A percentile compares a stretch with the other conserved stretches of the same genome.
Conservation (phyloP, 2,888 invertebrate genomes). For the Rotaria sp. region DNA sequence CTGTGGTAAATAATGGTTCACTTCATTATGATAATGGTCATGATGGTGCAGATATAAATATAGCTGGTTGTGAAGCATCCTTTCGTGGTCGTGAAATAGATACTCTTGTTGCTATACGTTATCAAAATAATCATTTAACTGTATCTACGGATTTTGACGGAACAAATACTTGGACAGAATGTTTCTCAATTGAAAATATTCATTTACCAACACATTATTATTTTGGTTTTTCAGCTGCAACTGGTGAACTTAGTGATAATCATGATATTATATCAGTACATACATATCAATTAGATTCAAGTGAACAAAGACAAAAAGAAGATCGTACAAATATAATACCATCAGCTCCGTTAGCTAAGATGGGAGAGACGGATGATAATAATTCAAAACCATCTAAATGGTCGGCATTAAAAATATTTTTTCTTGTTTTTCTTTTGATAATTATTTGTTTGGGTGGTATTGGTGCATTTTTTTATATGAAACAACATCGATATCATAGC, state of each 20-base stretch:
- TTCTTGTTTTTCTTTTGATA: not conserved
- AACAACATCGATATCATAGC: not conserved
- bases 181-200: constrained; percentile 79
- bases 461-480: not conserved
- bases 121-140: constrained; percentile 78
- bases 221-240: constrained; percentile 87
- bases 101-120: constrained; percentile 79
- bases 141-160: constrained; percentile 51
- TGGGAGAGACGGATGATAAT: not conserved
- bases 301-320: not conserved
- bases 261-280: constrained; percentile 39
- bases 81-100: constrained; percentile 83
- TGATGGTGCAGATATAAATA: constrained; percentile 92
- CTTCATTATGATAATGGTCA: constrained; percentile 92
- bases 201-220: constrained; percentile 86
- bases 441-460: not conserved
- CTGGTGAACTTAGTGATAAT: constrained; percentile 70
- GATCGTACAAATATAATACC: not conserved
- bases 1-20: constrained; percentile 93
- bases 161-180: constrained; percentile 54
- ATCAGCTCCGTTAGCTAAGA: not conserved
- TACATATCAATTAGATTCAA: constrained; percentile 34
- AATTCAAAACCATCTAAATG: not conserved
- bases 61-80: constrained; percentile 91
- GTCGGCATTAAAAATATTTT: constrained; percentile 20